A percentile compares a stretch with the other conserved stretches of the same genome.
These are phyloP conservation scores for Oplegnathus fasciatus DNA, from an alignment of 2,113 vertebrate genomes.

Conservation along the genomic window DNA sequence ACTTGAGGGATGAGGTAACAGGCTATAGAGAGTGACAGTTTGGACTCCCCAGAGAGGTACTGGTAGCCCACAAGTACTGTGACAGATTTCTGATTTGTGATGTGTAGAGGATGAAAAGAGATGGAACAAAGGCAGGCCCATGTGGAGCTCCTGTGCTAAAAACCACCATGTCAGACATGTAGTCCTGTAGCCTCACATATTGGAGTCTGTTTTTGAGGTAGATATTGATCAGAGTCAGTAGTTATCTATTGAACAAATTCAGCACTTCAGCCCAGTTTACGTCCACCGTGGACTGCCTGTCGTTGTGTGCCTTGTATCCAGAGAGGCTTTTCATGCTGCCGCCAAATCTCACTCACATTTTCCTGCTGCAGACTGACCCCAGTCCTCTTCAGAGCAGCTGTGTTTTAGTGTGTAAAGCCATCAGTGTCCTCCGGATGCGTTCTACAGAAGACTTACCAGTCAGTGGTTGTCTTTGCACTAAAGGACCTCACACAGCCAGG, in stretches of 20 bases:
- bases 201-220: not conserved
- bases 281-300: not conserved
- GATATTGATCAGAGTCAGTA: too few relatives aligned
- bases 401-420: not conserved
- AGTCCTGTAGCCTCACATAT: not conserved
- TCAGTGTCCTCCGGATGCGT: not conserved
- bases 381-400: not conserved
- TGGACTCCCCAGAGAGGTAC: not conserved
- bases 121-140: not conserved
- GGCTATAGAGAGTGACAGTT: not conserved
- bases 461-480: not conserved
- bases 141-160: not conserved
- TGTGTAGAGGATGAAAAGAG: not conserved
- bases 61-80: not conserved
- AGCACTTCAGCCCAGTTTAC: not conserved
- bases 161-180: not conserved
- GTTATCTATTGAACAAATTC: slow-evolving; percentile 5
- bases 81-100: not conserved
- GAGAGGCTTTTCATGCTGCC: not conserved
- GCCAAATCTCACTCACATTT: not conserved
- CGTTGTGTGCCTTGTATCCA: not conserved
- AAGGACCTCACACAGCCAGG: not conserved
- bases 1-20: not conserved
- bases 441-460: not conserved
- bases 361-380: not conserved